phyloP scores from a whole-genome alignment of 2,888 invertebrate species.

The Lysandra bellargus region DNA sequence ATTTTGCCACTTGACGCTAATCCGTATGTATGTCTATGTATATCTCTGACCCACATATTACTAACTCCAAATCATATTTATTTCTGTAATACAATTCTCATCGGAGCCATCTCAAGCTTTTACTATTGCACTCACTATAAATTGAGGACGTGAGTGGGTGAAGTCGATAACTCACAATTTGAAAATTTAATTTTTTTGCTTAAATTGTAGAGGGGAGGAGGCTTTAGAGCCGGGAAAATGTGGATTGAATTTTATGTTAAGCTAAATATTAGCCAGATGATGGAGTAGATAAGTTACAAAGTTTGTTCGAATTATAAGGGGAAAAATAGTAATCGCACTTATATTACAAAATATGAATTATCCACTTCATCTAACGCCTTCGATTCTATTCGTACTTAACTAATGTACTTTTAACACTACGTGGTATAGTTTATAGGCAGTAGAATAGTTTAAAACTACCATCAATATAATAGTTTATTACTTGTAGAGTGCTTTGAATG shows the following conservation, averaged over 20 bases:
- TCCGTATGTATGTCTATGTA: neutral
- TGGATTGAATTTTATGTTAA: too few species aligned
- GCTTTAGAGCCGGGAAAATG: too few species aligned
- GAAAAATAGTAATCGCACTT: too few species aligned
- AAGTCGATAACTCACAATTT: too few species aligned
- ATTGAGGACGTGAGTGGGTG: too few species aligned
- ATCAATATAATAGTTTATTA: neutral
- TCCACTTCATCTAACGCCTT: neutral
- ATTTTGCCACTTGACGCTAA: neutral
- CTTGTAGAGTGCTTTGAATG: neutral
- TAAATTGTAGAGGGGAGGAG: too few species aligned
- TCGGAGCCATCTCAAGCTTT: neutral
- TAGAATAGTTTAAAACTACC: neutral
- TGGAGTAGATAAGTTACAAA: too few species aligned
- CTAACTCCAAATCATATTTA: neutral
- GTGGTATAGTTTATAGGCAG: neutral
- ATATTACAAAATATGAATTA: too few species aligned
- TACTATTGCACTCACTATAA: neutral
- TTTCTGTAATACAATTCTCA: neutral
- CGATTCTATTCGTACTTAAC: neutral
- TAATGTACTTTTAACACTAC: neutral
- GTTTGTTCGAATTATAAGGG: too few species aligned
- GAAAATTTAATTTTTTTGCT: neutral
- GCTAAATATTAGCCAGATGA: too few species aligned
- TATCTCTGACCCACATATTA: neutral